phyloP scores from a whole-genome alignment of 1,140 invertebrate species.

The Lasioglossum baleicum region DNA sequence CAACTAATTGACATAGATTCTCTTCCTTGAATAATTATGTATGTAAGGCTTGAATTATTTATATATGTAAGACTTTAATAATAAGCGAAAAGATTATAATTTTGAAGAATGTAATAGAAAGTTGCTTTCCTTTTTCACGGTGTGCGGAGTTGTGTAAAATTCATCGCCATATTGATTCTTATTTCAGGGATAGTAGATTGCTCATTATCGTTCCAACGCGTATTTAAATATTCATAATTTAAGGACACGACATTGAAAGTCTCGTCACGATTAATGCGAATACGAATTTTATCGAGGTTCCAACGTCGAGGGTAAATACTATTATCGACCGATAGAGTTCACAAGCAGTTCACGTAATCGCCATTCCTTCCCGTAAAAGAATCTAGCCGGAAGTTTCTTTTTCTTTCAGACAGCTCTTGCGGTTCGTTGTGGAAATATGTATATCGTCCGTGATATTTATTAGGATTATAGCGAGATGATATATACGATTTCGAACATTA shows the following conservation, averaged over 20 bases:
- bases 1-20: too few relatives aligned
- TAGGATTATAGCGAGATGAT: background rate
- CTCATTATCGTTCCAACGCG: background rate
- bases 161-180: background rate
- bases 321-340: background rate
- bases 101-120: too few relatives aligned
- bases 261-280: background rate
- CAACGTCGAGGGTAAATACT: constrained; percentile 19
- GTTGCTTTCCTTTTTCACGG: too few relatives aligned
- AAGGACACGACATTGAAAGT: background rate
- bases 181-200: background rate
- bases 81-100: too few relatives aligned
- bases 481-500: background rate
- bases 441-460: background rate
- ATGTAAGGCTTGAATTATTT: too few relatives aligned
- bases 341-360: constrained; percentile 42
- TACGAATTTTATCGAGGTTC: constrained; percentile 34
- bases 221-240: background rate
- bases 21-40: background rate
- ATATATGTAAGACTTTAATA: too few relatives aligned
- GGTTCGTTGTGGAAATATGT: background rate
- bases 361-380: constrained; percentile 20
- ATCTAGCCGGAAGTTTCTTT: constrained; percentile 37
- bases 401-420: background rate
- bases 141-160: background rate